Base-by-base conservation (phyloP, 2,888 invertebrate species). In the Lycocerus yunnanus region DNA sequence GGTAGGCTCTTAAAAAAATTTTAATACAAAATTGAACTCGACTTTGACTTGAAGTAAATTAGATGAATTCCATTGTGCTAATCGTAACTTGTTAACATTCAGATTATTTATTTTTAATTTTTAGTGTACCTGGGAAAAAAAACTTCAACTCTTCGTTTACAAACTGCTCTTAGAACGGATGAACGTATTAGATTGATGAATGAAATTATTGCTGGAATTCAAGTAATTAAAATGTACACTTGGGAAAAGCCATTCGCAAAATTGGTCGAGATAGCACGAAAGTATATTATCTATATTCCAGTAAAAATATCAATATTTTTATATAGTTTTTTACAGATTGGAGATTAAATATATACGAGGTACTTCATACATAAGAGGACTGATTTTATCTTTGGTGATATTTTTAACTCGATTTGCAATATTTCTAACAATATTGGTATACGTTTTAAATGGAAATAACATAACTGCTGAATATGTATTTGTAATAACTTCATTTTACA, bases 141-240 rank as follows among this genome's bases (percentile, higher is more conserved):
- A 73, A 93, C 94, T 4, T 95, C 95, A 0, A 91, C 91, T 24
- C 87, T 93, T 21, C 91, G 95, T 58, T 84, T 95, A 79, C 91
- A 93, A 83, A 94, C 95, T 0, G 95, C 97, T 0, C 86, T 92
- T 43, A 89, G 93, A 70, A 96, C 97, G 0, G 97, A 98, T 86
- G 90, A 95, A 80, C 88, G 98, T 3, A 93, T 98, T 2, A 89
- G 95, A 18, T 86, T 97, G 0, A 97, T 97, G 95, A 96, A 94
- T 84, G 97, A 96, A 88, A 93, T 96, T 61, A 92, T 97, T 27
- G 91, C 92, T 81, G 97, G 96, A 1, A 94, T 96, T 84, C 92
- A 96, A 87, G 96, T 97, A 0, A 95, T 98, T 79, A 98, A 98
- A 92, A 92, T 63, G 61, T 63, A 63, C 20, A 63, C 61, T 1